A percentile compares a stretch with the other conserved stretches of the same genome.
These are phyloP conservation scores for Gadus macrocephalus DNA, from an alignment of 2,113 vertebrate genomes.

Conservation along the genomic window DNA sequence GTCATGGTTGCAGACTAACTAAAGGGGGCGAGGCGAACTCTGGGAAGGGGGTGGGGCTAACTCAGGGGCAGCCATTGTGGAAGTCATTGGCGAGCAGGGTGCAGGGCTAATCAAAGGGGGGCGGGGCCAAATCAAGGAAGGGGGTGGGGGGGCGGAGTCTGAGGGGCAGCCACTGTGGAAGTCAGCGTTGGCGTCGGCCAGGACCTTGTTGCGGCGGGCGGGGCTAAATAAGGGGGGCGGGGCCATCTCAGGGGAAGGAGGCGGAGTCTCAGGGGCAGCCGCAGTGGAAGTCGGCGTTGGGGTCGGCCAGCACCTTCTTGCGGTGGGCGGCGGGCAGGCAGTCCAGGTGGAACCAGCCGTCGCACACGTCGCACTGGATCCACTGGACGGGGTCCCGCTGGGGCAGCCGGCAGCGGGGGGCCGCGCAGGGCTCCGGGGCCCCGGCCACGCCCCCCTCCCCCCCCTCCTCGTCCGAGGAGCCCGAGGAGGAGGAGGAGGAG, in stretches of 20 bases:
- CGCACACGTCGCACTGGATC: constrained; percentile 86
- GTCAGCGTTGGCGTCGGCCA: no score
- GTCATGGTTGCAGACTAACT: neutral
- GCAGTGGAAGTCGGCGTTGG: constrained; percentile 78
- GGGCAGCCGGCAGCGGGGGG: constrained; percentile 69
- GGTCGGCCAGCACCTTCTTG: constrained; percentile 68
- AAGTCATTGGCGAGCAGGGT: no score
- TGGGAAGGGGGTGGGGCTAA: no score
- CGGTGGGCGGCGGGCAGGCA: constrained; percentile 74
- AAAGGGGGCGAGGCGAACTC: neutral
- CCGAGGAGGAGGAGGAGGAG: constrained; percentile 57
- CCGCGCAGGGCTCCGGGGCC: constrained; percentile 72
- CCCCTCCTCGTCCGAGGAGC: constrained; percentile 34
- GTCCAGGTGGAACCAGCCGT: constrained; percentile 81
- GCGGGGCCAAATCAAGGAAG: no score
- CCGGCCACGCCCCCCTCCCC: constrained; percentile 25
- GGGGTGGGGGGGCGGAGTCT: no score
- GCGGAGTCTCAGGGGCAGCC: constrained; percentile 62
- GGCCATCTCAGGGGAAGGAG: neutral
- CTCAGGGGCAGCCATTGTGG: no score
- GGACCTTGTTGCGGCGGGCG: no score
- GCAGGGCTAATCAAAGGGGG: no score
- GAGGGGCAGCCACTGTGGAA: no score
- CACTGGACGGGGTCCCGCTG: constrained; percentile 84
- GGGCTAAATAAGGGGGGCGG: no score